Conservation (phyloP, 2,113 vertebrate genomes). For the Ovis canadensis region DNA sequence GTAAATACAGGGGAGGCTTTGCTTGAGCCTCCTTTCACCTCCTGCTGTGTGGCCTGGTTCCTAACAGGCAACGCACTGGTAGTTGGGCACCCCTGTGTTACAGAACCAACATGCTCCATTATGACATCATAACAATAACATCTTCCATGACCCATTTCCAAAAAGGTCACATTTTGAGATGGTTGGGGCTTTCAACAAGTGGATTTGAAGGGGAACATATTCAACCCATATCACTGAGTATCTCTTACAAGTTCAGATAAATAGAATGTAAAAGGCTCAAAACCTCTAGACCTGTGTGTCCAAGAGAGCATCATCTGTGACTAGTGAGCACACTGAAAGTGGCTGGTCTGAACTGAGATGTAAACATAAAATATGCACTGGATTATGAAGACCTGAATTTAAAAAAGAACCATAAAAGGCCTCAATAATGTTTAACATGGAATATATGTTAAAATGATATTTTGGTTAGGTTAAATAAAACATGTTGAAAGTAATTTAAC, state of each 20-base stretch:
- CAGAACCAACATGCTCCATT: neutral
- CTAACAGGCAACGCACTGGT: neutral
- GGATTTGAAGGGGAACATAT: too few relatives aligned
- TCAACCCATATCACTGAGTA: neutral
- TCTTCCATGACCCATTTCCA: neutral
- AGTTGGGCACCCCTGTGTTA: neutral
- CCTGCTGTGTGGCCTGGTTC: neutral
- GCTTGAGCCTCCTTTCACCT: neutral
- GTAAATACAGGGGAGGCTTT: neutral
- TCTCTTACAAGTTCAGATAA: neutral
- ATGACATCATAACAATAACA: neutral
- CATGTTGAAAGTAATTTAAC: neutral
- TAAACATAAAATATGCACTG: neutral
- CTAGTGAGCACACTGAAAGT: neutral
- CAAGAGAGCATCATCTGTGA: rapidly evolving
- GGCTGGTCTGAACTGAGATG: too few relatives aligned
- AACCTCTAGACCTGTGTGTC: neutral
- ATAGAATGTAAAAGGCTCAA: neutral
- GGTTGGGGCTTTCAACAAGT: neutral
- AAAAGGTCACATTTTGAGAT: neutral
- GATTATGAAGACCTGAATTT: neutral
- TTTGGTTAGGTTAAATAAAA: neutral
- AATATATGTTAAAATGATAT: neutral
- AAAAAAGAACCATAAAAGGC: neutral
- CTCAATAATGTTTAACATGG: neutral